Conservation (phyloP, 2,113 vertebrate species). For the Chrysochloris asiatica region DNA sequence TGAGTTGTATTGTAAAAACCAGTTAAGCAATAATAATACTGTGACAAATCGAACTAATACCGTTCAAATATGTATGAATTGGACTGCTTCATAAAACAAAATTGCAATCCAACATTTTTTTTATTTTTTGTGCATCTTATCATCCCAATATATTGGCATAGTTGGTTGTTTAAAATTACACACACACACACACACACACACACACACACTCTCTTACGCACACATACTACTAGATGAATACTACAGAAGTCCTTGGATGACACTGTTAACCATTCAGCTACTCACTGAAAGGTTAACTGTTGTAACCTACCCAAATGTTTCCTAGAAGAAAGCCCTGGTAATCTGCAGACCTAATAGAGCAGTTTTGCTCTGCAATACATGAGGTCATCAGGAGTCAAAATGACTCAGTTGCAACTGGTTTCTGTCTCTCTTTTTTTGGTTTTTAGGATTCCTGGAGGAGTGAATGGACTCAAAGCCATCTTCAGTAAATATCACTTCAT, state of each 20-base stretch:
- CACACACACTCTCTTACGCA: not conserved
- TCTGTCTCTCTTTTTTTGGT: not conserved
- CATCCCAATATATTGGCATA: not conserved
- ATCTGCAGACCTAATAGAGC: no score
- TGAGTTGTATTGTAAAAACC: conserved; percentile 1
- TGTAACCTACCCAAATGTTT: no score
- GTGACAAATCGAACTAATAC: not conserved
- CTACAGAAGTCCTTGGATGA: not conserved
- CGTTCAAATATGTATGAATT: not conserved
- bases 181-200: not conserved
- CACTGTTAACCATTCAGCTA: not conserved
- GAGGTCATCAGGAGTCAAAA: not conserved
- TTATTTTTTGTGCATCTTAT: not conserved
- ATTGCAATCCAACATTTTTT: not conserved
- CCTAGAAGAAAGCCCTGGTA: no score
- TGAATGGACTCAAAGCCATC: not conserved
- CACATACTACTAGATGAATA: not conserved
- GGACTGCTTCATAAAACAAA: not conserved
- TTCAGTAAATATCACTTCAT: not conserved
- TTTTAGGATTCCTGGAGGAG: not conserved
- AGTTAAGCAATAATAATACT: not conserved
- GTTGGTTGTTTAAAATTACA: not conserved
- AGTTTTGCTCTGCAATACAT: not conserved
- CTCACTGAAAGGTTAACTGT: not conserved
- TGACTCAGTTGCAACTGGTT: not conserved